Conservation (phyloP, 2,888 invertebrate species). For the Brenthis ino region DNA sequence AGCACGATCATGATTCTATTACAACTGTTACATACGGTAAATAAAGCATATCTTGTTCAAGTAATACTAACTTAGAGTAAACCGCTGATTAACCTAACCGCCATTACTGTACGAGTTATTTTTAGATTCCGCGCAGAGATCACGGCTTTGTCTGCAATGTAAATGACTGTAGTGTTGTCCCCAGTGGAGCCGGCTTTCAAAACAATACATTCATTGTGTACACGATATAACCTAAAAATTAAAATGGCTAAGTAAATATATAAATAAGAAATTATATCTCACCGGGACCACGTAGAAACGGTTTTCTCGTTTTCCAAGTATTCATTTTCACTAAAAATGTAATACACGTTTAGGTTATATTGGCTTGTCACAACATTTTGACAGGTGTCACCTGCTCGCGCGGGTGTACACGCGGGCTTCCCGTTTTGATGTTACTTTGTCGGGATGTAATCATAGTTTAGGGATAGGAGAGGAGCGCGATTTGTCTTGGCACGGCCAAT, state of each 20-base stretch:
- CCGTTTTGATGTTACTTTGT: slow-evolving; percentile 48
- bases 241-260: slow-evolving; percentile 37
- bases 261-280: slow-evolving; percentile 52
- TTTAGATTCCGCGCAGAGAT: slow-evolving; percentile 77
- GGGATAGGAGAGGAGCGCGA: slow-evolving; percentile 58
- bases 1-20: slow-evolving; percentile 13
- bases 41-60: slow-evolving; percentile 30
- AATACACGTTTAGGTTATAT: slow-evolving; percentile 65
- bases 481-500: slow-evolving; percentile 74
- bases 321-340: slow-evolving; percentile 55
- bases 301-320: slow-evolving; percentile 62
- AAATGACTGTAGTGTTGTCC: slow-evolving; percentile 57
- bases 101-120: slow-evolving; percentile 73
- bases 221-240: slow-evolving; percentile 64
- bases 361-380: slow-evolving; percentile 71
- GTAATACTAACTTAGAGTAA: slow-evolving; percentile 65
- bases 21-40: slow-evolving; percentile 16
- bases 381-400: slow-evolving; percentile 67
- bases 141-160: slow-evolving; percentile 79
- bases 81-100: slow-evolving; percentile 71
- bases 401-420: slow-evolving; percentile 51
- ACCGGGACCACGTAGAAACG: slow-evolving; percentile 60
- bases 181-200: slow-evolving; percentile 52
- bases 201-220: slow-evolving; percentile 48
- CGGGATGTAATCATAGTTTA: slow-evolving; percentile 65